phyloP scores from a whole-genome alignment of 2,888 invertebrate genomes.

The Esperia sulphurella region DNA sequence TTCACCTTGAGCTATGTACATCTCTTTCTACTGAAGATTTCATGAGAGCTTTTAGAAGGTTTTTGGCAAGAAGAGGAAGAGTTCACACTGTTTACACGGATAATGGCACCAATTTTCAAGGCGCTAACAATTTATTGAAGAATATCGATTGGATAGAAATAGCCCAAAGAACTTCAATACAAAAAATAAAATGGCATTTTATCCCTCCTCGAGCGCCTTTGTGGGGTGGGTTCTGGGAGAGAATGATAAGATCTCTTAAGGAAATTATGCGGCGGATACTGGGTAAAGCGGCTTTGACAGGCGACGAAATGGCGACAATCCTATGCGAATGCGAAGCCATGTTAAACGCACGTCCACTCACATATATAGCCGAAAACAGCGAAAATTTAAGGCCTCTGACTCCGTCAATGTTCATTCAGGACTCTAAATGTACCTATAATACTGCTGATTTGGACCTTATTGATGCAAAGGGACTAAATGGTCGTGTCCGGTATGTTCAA shows the following conservation, averaged over 20 bases:
- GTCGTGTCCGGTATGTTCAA: too few relatives aligned
- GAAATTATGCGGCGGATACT: background rate
- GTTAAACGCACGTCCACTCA: too few relatives aligned
- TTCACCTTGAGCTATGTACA: background rate
- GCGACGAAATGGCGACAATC: too few relatives aligned
- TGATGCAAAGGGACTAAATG: too few relatives aligned
- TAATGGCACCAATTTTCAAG: background rate
- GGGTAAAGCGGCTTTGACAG: too few relatives aligned
- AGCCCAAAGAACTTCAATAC: background rate
- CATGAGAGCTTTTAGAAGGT: background rate
- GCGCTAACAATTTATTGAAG: background rate
- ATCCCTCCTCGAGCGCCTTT: background rate
- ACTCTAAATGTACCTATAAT: too few relatives aligned
- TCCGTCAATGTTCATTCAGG: too few relatives aligned
- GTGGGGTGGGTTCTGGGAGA: background rate
- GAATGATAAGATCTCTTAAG: background rate
- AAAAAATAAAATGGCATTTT: background rate
- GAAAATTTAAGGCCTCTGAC: too few relatives aligned
- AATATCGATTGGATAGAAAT: background rate
- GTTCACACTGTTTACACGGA: background rate
- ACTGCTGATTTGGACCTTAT: too few relatives aligned
- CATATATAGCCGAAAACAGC: too few relatives aligned
- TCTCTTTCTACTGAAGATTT: slow-evolving; percentile 10
- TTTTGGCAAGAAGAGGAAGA: background rate
- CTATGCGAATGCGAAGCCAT: too few relatives aligned